Evolutionary conservation across 2,113 vertebrate genomes (phyloP).

Genomic region (Poeciliopsis turrubarensis): DNA sequence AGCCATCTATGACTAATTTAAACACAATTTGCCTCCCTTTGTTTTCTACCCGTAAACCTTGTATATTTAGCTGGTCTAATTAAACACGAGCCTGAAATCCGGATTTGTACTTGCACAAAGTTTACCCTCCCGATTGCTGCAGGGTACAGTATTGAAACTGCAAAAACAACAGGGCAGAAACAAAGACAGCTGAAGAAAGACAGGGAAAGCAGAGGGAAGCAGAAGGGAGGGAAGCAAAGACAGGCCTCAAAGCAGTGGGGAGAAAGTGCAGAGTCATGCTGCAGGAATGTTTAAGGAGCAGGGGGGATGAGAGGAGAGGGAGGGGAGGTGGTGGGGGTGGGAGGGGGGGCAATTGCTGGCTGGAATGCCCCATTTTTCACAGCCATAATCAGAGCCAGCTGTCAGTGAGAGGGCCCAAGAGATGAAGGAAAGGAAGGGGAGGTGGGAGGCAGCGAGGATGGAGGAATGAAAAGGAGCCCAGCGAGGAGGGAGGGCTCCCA

Average conservation of each 20-base stretch:
- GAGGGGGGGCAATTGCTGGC: constrained; percentile 71
- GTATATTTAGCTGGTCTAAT: neutral
- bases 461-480: neutral
- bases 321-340: too few relatives aligned
- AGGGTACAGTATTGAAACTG: constrained; percentile 23
- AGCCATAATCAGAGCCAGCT: constrained; percentile 85
- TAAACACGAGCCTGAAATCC: constrained; percentile 37
- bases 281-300: constrained; percentile 81
- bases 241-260: constrained; percentile 53
- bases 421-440: constrained; percentile 39
- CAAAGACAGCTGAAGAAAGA: constrained; percentile 58
- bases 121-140: constrained; percentile 27
- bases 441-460: constrained; percentile 19
- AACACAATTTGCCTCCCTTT: constrained; percentile 20
- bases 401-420: constrained; percentile 76
- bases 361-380: constrained; percentile 84
- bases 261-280: constrained; percentile 84
- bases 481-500: neutral
- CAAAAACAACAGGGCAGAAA: constrained; percentile 52
- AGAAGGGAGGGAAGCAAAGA: constrained; percentile 54
- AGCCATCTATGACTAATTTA: constrained; percentile 5
- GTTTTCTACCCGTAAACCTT: neutral
- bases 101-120: constrained; percentile 48
- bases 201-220: constrained; percentile 43
- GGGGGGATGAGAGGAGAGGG: constrained; percentile 8